phyloP scores from a whole-genome alignment of 2,113 vertebrate genomes.

The Rhinogobius similis region DNA sequence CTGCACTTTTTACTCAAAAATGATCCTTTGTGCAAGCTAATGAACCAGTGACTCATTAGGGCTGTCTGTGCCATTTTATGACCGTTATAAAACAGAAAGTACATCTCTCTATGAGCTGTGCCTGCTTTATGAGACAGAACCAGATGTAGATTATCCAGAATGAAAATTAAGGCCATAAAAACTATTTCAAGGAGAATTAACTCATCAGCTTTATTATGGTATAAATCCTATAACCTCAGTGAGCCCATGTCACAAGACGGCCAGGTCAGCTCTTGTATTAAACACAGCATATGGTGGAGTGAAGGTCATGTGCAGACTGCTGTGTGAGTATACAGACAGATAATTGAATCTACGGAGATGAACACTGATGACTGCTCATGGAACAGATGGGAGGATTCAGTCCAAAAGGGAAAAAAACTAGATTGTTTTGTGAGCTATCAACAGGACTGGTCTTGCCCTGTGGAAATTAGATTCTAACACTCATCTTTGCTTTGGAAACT shows the following conservation, averaged over 20 bases:
- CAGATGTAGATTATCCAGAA: slow-evolving; percentile 26
- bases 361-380: background rate
- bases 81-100: slow-evolving; percentile 50
- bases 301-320: background rate
- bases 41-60: slow-evolving; percentile 45
- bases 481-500: background rate
- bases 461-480: background rate
- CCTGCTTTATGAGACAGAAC: slow-evolving; percentile 30
- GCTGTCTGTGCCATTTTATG: slow-evolving; percentile 53
- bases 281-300: background rate
- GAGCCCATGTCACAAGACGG: background rate
- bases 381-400: background rate
- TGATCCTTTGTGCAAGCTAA: slow-evolving; percentile 58
- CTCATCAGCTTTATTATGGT: background rate
- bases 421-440: background rate
- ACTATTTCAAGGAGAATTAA: background rate
- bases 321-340: background rate
- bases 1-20: slow-evolving; percentile 2
- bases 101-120: slow-evolving; percentile 30
- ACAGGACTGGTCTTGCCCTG: background rate
- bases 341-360: slow-evolving; percentile 1
- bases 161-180: slow-evolving; percentile 2
- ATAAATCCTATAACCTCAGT: background rate
- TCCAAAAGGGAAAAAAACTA: background rate
- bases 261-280: background rate